Evolutionary conservation across 1,140 invertebrate species (phyloP), one percentile per base, ranked within the genome.

Genomic region (Drosophila nigromelanica): DNA sequence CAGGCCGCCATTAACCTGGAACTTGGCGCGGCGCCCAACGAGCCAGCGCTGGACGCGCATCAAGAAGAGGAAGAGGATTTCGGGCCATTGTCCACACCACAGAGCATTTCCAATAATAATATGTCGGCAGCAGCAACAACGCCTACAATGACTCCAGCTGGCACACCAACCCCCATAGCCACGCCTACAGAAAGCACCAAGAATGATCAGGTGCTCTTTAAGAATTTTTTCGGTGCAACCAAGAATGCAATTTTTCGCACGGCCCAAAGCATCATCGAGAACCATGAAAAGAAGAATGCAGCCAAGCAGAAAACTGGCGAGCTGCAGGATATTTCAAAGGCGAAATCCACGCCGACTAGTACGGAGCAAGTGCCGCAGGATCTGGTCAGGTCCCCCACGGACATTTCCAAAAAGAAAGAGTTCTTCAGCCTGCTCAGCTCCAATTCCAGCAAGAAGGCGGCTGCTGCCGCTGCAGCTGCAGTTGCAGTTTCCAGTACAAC

Each of bases 231-330:
- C 47, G 91, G 91, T 4, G 91, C 91, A 52, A 92, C 91, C 3
- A 92, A 92, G 61, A 92, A 92, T 61, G 91, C 91, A 3, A 92
- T 92, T n/a, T 92, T 92, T 48, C 91, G 91, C 21, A 92, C 91
- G 8, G 91, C 91, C 7, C 91, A 92, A 37, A 92, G 91, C 64
- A 92, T 92, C 4, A 91, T 92, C 5, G 91, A 92, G 33, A 92
- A 92, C 55, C 91, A 92, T 47, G 91, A 92, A 60, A 92, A 92
- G 48, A 92, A 92, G 61, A 91, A 90, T 73, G 90, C 91, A 3
- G 82, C 89, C 47, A 92, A 92, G 51, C 90, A 90, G 43, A 92
- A 91, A 40, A 73, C 24, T 8, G 69, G 61, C n/a, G 86, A 89
- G 15, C 8, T 64, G 1, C 73, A 72, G 21, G 83, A 87, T 10